Evolutionary conservation across 2,797 vertebrate species (phyloP).

Genomic region (Pristis pectinata): DNA sequence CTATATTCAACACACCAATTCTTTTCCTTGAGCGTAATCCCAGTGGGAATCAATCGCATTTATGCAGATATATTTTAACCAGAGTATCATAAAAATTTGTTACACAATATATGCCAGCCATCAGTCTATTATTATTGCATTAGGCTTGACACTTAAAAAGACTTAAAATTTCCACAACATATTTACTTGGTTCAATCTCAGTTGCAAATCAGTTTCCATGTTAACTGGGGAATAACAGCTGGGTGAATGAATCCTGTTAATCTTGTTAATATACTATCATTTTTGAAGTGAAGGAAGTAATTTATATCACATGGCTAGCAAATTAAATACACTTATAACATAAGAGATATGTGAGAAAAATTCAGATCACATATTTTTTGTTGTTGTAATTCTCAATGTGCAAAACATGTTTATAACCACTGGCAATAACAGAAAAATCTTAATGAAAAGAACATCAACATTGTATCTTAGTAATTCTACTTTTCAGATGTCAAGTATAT

Average conservation of each 20-base stretch:
- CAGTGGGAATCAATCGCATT: background rate
- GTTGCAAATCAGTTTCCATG: conserved; percentile 7
- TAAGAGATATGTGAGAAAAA: background rate
- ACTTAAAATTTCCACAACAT: background rate
- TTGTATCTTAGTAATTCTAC: background rate
- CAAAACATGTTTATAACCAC: background rate
- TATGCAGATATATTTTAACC: background rate
- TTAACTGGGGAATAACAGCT: background rate
- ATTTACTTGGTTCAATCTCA: background rate
- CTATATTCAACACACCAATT: background rate
- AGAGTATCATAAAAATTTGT: background rate
- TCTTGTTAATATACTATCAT: background rate
- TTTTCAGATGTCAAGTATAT: conserved; percentile 21
- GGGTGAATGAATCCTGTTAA: background rate
- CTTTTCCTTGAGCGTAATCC: background rate
- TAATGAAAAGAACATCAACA: background rate
- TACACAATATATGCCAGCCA: background rate
- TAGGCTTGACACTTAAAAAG: background rate
- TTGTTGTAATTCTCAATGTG: background rate
- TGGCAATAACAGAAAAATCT: background rate
- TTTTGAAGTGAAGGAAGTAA: background rate
- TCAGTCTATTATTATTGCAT: background rate
- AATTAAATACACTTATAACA: background rate
- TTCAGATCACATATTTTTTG: background rate
- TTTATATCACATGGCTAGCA: background rate